Base-by-base conservation (phyloP, 2,888 invertebrate genomes). In the Caenorhabditis drosophilae region DNA sequence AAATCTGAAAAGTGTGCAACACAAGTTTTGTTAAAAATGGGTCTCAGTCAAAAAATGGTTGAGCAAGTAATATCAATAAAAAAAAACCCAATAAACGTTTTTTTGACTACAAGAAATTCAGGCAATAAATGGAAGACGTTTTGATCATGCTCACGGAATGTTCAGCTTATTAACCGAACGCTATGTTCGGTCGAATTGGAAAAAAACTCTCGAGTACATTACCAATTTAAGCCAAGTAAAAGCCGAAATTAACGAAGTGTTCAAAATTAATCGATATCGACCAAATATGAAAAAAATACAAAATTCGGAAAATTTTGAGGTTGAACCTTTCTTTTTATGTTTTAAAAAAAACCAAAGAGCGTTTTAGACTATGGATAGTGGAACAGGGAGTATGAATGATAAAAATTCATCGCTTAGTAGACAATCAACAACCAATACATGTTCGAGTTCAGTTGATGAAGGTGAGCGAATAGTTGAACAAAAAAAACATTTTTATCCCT, bases 381-480 rank as follows among this genome's bases (percentile, higher is more conserved):
- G 45, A 45, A 31, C 2, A 22, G 31, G 45, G 9, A 15, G 31
- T 11, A 27, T 31, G 18, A 31, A 22, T n/a, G n/a, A n/a, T 31
- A 12, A 11, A 6, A 16, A 31, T 2, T 23, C 16, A 9, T 4
- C n/a, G 20, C 7, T 45, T 15, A 45, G 45, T 31, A 3, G 45
- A 31, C 45, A 45, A 31, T 45, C 31, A 4, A 45, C 45, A 16
- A n/a, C n/a, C n/a, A 23, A 23, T 7, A 18, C n/a, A 6, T 18
- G 20, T 45, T 45, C n/a, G 7, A 18, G 20, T 45, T 45, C 45
- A 6, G 31, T 45, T 27, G 45, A 45, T 45, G 45, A 45, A 45
- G 45, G 45, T 27, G 31, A 31, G 12, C n/a, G n/a, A n/a, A n/a
- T n/a, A n/a, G n/a, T n/a, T n/a, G n/a, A n/a, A n/a, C n/a, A n/a